Evolutionary conservation across 2,113 vertebrate species (phyloP), one percentile per base, ranked within the genome.

Genomic region (Nyctereutes procyonoides): DNA sequence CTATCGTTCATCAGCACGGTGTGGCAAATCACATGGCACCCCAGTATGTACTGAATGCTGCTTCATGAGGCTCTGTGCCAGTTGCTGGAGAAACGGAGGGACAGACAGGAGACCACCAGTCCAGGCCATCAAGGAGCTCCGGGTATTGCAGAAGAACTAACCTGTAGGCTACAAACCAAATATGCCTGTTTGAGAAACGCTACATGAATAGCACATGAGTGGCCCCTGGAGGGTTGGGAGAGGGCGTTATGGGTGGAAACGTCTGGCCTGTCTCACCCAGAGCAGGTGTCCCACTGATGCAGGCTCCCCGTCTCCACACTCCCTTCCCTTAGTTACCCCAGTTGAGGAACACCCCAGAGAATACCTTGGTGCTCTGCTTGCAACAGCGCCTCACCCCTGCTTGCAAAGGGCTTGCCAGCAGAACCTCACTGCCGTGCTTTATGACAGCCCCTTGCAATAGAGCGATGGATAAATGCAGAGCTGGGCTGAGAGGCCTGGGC

Each of bases 281-380:
- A 74, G 51, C 60, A 90, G 67, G 24, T 43, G 32, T 22, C 81
- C 77, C 38, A 5, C 19, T 2, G 10, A 8, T 8, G 51, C 15
- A 13, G 62, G 62, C n/a, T 38, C 53, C 73, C 28, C 30, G 4
- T 12, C n/a, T 30, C 35, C 16, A 22, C 2, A 1, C 0, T 28
- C n/a, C 15, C 24, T 74, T 69, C 83, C 53, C 81, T 88, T 32
- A 71, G 38, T 62, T 55, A 80, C 30, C 35, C 43, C 38, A 6
- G 10, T 7, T 86, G 79, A 81, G 79, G 63, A 89, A 85, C 77
- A 22, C 1, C 2, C 55, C 14, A 26, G 76, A 24, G 53, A 67
- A 48, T 0, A 0, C 11, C 24, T 15, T 13, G 0, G 17, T 12
- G 16, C n/a, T 26, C 55, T 51, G 10, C 38, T 8, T 19, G 12